Base-by-base conservation (phyloP, 2,888 invertebrate genomes). In the Tetragonisca angustula region DNA sequence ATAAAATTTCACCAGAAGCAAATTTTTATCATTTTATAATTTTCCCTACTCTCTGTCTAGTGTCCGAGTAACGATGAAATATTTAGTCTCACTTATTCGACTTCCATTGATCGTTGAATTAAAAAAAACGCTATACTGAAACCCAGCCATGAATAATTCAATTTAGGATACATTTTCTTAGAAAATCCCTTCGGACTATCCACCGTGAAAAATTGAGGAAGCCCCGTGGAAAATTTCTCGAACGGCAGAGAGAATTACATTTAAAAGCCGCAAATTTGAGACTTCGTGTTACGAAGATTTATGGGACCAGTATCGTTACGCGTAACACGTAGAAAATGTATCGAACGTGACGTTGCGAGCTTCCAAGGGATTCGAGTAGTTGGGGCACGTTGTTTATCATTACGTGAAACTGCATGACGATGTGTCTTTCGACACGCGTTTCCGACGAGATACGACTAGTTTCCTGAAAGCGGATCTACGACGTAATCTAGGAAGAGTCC, bases 301-400 rank as follows among this genome's bases (percentile, higher is more conserved):
- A 71, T 52, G 11, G 56, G 50, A 52, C 65, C 43, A 21, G 52
- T 67, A 72, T 81, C 21, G 71, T 59, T 71, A 78, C 54, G 77
- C 67, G 24, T 56, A 71, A 67, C 61, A 36, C 52, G 78, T 61
- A 50, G 64, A 52, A 78, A 78, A 43, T 72, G 59, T 78, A 72
- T 67, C 65, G 59, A 78, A 78, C 80, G 78, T 78, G 77, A 78
- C 71, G 56, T 67, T 72, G 77, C 59, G 19, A 70, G 50, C 32
- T 67, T 67, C 15, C 32, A 9, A 1, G n/a, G 71, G 59, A 52
- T 61, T 67, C 56, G 21, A 59, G 52, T 21, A 70, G 50, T 49
- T 59, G 24, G 15, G 59, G 27, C 59, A 36, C 27, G 67, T 80
- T 72, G 67, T 78, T 72, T 78, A 59, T 81, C 61, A 54, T 78